A percentile compares a stretch with the other conserved stretches of the same genome.
Conservation (phyloP, 1,140 invertebrate genomes). For the Drosophila insularis region DNA sequence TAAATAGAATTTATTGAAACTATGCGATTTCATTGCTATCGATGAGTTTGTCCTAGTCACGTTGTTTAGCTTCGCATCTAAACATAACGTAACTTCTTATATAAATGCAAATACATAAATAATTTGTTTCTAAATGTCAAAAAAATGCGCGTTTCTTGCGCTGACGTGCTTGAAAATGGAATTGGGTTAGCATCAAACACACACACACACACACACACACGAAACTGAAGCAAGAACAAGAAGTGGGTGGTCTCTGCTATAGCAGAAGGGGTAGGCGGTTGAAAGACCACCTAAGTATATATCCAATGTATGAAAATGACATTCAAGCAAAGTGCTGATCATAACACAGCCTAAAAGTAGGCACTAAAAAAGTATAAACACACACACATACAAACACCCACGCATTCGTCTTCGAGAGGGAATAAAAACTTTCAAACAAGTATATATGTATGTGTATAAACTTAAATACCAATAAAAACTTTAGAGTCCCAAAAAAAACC, state of each 20-base stretch:
- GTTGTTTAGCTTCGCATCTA: constrained; percentile 55
- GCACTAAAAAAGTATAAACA: neutral
- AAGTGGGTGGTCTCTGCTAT: no score
- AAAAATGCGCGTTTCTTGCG: neutral
- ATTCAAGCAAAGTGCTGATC: neutral
- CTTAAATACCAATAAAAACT: neutral
- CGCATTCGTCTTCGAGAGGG: neutral
- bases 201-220: neutral
- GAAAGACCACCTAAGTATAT: no score
- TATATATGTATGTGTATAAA: neutral
- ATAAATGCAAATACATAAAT: constrained; percentile 2
- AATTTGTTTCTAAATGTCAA: constrained; percentile 1
- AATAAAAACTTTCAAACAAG: no score
- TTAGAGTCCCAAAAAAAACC: no score
- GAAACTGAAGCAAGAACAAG: neutral
- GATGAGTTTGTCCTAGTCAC: constrained; percentile 68
- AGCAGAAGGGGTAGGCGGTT: no score
- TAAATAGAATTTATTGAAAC: constrained; percentile 45
- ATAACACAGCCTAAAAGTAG: constrained; percentile 6
- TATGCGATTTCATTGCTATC: constrained; percentile 75
- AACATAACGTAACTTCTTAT: neutral
- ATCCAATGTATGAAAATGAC: no score
- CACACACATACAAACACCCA: neutral
- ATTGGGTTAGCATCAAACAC: neutral
- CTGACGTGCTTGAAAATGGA: neutral